phyloP scores from a whole-genome alignment of 2,113 vertebrate species.

The Macroglossus sobrinus region DNA sequence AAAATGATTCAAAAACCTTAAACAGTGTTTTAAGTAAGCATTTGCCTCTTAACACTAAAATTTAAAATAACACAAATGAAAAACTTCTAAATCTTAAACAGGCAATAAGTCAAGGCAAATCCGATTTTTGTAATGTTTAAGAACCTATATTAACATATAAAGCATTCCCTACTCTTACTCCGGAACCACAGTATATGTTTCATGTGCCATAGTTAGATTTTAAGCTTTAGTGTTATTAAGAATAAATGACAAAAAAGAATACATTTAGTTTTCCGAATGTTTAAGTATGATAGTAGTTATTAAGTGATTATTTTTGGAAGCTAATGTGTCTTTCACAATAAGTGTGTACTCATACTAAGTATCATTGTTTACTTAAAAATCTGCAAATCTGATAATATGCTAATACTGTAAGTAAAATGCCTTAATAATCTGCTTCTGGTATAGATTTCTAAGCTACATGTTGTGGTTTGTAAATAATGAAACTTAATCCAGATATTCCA shows the following conservation, averaged over 20 bases:
- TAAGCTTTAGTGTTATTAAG: background rate
- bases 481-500: constrained; percentile 31
- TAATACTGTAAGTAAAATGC: background rate
- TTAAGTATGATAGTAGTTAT: background rate
- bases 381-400: background rate
- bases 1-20: constrained; percentile 3
- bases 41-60: background rate
- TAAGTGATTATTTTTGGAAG: background rate
- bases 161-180: background rate
- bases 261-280: background rate
- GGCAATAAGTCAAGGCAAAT: background rate
- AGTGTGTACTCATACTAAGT: background rate
- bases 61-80: background rate
- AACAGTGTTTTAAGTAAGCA: background rate
- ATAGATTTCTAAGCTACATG: constrained; percentile 17
- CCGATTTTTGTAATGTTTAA: background rate
- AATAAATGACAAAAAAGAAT: background rate
- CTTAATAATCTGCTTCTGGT: background rate
- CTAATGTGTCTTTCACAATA: background rate
- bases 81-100: background rate
- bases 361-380: background rate
- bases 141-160: background rate
- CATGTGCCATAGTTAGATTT: background rate
- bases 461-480: constrained; percentile 41
- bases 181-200: background rate